These are phyloP conservation scores for Antedon mediterranea DNA, from an alignment of 53 echinoderm and acorn worm genomes.

Conservation along the genomic window DNA sequence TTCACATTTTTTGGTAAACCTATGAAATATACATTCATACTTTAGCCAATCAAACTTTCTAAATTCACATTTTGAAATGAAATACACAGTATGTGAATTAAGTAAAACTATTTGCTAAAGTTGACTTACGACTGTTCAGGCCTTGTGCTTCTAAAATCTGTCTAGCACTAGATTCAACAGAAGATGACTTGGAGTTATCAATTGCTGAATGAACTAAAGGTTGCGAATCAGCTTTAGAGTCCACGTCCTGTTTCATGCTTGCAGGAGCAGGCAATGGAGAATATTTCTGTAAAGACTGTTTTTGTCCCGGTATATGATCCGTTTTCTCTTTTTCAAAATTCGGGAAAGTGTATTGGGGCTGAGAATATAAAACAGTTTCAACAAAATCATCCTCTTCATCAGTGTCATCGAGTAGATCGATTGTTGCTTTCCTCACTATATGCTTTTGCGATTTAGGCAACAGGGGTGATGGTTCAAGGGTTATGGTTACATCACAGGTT, in stretches of 20 bases:
- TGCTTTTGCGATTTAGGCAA: background rate
- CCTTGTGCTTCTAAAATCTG: background rate
- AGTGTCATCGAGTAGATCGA: background rate
- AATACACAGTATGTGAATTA: too few species aligned
- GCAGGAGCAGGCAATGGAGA: conserved; percentile 8
- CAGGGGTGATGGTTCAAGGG: background rate
- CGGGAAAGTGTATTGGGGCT: background rate
- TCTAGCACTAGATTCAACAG: background rate
- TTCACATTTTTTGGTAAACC: too few species aligned
- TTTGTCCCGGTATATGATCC: background rate
- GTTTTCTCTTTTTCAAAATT: background rate
- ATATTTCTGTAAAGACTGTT: conserved; percentile 1
- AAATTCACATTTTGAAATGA: too few species aligned
- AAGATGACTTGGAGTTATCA: background rate
- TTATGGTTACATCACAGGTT: background rate
- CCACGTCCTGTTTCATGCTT: background rate
- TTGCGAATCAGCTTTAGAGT: background rate
- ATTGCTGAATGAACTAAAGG: background rate
- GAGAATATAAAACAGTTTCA: background rate
- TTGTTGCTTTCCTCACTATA: background rate
- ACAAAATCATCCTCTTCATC: background rate
- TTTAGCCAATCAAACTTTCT: too few species aligned
- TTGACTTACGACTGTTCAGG: background rate
- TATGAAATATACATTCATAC: too few species aligned
- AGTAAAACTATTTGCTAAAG: too few species aligned